A percentile compares a stretch with the other conserved stretches of the same genome.
These are phyloP conservation scores for Silurus lanzhouensis DNA, from an alignment of 2,797 vertebrate species.

Conservation along the genomic window DNA sequence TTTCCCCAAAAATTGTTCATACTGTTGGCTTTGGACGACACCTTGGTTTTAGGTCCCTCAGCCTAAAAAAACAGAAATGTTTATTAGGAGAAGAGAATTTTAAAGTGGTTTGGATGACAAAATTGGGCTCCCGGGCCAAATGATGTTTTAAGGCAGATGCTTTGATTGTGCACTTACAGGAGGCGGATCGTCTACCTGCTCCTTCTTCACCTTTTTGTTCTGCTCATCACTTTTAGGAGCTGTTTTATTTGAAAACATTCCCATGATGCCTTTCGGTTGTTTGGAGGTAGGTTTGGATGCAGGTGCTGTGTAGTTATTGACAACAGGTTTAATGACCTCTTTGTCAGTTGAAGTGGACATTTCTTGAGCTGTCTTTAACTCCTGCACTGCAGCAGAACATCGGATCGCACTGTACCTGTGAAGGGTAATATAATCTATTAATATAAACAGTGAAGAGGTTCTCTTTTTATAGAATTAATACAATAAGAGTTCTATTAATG, in stretches of 20 bases:
- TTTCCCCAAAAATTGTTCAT: slow-evolving; percentile 89
- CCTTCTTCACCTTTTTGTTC: slow-evolving; percentile 74
- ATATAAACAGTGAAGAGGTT: neutral
- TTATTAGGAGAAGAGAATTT: slow-evolving; percentile 45
- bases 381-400: slow-evolving; percentile 80
- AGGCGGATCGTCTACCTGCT: slow-evolving; percentile 72
- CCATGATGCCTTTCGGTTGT: slow-evolving; percentile 86
- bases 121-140: too few relatives aligned
- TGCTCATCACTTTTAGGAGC: slow-evolving; percentile 71
- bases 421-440: neutral
- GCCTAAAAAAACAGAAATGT: slow-evolving; percentile 67
- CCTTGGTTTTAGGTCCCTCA: slow-evolving; percentile 76
- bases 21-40: slow-evolving; percentile 70
- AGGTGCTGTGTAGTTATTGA: slow-evolving; percentile 69
- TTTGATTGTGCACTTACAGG: slow-evolving; percentile 56
- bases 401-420: slow-evolving; percentile 88
- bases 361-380: slow-evolving; percentile 65
- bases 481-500: neutral
- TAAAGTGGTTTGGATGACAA: neutral
- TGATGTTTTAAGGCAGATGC: neutral
- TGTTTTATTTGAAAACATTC: slow-evolving; percentile 83
- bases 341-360: slow-evolving; percentile 54
- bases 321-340: slow-evolving; percentile 38
- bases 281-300: slow-evolving; percentile 69
- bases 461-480: neutral